Percentiles rank a stretch among this genome's conserved stretches.
phyloP scores from a whole-genome alignment of 2,113 vertebrate species.

The Synodontis membranacea region DNA sequence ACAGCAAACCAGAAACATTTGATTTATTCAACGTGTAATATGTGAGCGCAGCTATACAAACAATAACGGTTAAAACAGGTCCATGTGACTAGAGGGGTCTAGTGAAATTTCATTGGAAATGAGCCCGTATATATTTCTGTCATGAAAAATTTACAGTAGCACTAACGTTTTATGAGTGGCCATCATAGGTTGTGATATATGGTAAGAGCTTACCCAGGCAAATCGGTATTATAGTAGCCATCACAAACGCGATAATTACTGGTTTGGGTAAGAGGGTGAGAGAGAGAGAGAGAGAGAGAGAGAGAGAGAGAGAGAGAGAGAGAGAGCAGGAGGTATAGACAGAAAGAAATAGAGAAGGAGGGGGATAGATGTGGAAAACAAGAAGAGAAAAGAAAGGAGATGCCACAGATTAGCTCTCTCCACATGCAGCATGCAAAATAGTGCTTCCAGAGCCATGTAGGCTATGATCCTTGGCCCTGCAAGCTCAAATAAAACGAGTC shows the following conservation, averaged over 20 bases:
- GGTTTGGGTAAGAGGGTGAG: conserved; percentile 86
- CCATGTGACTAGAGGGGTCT: background rate
- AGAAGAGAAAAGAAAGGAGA: conserved; percentile 79
- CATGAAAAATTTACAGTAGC: conserved; percentile 38
- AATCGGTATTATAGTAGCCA: conserved; percentile 99
- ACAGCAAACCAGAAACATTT: conserved; percentile 14
- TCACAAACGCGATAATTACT: conserved; percentile 99
- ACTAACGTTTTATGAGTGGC: conserved; percentile 46
- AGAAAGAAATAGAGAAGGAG: conserved; percentile 74
- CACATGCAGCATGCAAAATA: conserved; percentile 90
- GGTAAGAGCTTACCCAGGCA: conserved; percentile 97
- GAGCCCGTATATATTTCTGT: conserved; percentile 23
- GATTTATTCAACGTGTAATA: conserved; percentile 12
- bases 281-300: conserved; percentile 75
- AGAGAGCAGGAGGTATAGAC: conserved; percentile 68
- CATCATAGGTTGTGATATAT: conserved; percentile 75
- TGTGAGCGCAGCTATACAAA: conserved; percentile 14
- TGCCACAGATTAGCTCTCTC: conserved; percentile 89
- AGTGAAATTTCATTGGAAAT: conserved; percentile 30
- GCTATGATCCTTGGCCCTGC: conserved; percentile 27
- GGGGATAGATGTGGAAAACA: conserved; percentile 78
- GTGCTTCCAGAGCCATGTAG: conserved; percentile 23
- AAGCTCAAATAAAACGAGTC: conserved; percentile 33
- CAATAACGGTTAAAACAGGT: conserved; percentile 20
- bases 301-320: conserved; percentile 79